Base-by-base conservation (phyloP, 2,113 vertebrate species). In the Psittacula cyanocephala region DNA sequence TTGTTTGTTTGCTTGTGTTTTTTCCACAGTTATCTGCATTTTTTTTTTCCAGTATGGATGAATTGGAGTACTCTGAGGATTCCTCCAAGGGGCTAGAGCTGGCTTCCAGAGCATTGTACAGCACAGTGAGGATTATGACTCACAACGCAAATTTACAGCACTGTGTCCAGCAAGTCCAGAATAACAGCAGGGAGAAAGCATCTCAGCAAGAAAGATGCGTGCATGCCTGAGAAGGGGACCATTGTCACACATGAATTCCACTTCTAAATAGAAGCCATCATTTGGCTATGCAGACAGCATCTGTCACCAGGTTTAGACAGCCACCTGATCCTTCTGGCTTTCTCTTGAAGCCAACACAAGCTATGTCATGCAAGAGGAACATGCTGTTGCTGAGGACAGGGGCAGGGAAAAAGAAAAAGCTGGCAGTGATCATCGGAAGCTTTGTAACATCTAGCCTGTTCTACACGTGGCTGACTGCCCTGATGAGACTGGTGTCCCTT, bases 391-490 rank as follows among this genome's bases (percentile, higher is more conserved):
- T 90, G 29, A 35, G 28, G 41, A 44, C 3, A 10, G 10, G 13
- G 9, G 33, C 3, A 1, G 10, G 9, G 6, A 5, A 62, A n/a
- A 91, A 59, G 15, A 28, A 49, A 52, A 79, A 88, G 47, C 50
- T 88, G 23, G 29, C 12, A 4, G 19, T 68, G 29, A 37, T 44
- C 1, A 0, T 4, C 25, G 17, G 49, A 96, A 17, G 33, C 39
- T 72, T 53, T 60, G 27, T 47, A 67, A 50, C n/a, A 78, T 63
- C 59, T 69, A 24, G 13, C 50, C 31, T 57, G 14, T 49, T 80
- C 81, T 8, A 47, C 7, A 74, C 0, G 0, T 0, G 25, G 11
- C 20, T 52, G 65, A 5, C 9, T 12, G 3, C 19, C 17, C 19
- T 69, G 33, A 44, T 1, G 9, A 87, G 47, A 70, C 9, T 25